Evolutionary conservation across 2,797 vertebrate species (phyloP).

Genomic region (Phalloptychus januarius): DNA sequence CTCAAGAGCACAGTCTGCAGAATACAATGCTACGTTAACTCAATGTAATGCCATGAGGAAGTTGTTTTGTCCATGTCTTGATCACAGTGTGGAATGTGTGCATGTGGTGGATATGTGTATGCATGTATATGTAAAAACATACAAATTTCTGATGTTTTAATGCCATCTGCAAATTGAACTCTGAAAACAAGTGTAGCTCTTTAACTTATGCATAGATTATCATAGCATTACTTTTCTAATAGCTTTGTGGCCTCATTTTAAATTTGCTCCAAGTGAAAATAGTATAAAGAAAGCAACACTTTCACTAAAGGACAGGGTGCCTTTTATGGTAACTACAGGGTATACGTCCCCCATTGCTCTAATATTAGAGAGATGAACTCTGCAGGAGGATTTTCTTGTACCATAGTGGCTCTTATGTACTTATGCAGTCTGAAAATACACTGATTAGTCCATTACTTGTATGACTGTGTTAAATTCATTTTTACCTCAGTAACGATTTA

Average conservation of each 20-base stretch:
- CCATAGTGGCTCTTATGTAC: slow-evolving; percentile 19
- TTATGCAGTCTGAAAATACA: slow-evolving; percentile 2
- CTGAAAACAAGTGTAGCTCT: slow-evolving; percentile 16
- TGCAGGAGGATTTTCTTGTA: slow-evolving; percentile 21
- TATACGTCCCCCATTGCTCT: background rate
- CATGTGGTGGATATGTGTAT: background rate
- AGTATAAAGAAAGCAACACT: slow-evolving; percentile 23
- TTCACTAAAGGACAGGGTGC: slow-evolving; percentile 11
- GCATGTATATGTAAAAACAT: background rate
- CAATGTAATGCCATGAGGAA: background rate
- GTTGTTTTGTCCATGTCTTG: background rate
- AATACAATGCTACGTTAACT: background rate
- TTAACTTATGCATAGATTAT: slow-evolving; percentile 34
- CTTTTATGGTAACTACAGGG: slow-evolving; percentile 9
- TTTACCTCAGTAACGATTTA: slow-evolving; percentile 18
- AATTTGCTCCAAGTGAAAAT: slow-evolving; percentile 23
- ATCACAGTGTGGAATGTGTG: background rate
- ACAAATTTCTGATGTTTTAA: background rate
- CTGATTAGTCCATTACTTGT: slow-evolving; percentile 15
- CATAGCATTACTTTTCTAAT: slow-evolving; percentile 20
- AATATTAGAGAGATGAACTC: background rate
- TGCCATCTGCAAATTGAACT: background rate
- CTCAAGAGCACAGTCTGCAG: background rate
- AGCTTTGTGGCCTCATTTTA: slow-evolving; percentile 44
- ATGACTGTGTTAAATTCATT: slow-evolving; percentile 12